A percentile compares a stretch with the other conserved stretches of the same genome.
phyloP scores from a whole-genome alignment of 2,888 invertebrate species.

The Protophormia terraenovae region DNA sequence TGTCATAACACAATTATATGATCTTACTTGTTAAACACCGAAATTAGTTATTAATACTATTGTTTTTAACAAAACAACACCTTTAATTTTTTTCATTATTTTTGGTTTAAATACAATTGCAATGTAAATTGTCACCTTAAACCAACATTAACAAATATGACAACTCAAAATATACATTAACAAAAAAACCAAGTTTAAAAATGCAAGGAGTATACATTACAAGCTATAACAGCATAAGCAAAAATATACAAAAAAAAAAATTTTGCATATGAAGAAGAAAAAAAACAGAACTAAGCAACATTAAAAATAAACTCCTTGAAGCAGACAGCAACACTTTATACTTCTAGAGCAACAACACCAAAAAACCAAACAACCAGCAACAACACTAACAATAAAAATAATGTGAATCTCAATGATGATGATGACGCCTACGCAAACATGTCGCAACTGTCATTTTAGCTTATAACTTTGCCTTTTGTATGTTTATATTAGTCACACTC shows the following conservation, averaged over 20 bases:
- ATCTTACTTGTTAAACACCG: slow-evolving; percentile 48
- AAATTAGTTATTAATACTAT: slow-evolving; percentile 45
- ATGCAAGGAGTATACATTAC: slow-evolving; percentile 58
- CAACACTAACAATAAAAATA: slow-evolving; percentile 54
- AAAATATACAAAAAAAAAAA: slow-evolving; percentile 48
- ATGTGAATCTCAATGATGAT: slow-evolving; percentile 67
- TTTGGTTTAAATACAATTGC: slow-evolving; percentile 53
- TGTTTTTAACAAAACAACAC: slow-evolving; percentile 28
- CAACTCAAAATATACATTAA: too few species aligned
- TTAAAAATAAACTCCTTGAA: slow-evolving; percentile 59
- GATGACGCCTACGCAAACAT: slow-evolving; percentile 78
- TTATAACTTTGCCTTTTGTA: slow-evolving; percentile 78
- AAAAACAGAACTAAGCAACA: too few species aligned
- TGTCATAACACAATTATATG: slow-evolving; percentile 37
- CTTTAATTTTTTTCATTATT: background rate
- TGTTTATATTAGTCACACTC: slow-evolving; percentile 79
- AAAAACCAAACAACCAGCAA: slow-evolving; percentile 10
- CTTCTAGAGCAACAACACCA: slow-evolving; percentile 21
- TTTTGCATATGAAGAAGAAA: slow-evolving; percentile 29
- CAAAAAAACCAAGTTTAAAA: background rate
- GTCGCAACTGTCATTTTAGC: slow-evolving; percentile 80
- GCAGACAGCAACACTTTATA: slow-evolving; percentile 42
- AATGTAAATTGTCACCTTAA: slow-evolving; percentile 77
- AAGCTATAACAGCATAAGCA: background rate
- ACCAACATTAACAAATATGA: slow-evolving; percentile 62